These are phyloP conservation scores for Drosophila kikkawai DNA, from an alignment of 1,140 invertebrate genomes.

Conservation along the genomic window DNA sequence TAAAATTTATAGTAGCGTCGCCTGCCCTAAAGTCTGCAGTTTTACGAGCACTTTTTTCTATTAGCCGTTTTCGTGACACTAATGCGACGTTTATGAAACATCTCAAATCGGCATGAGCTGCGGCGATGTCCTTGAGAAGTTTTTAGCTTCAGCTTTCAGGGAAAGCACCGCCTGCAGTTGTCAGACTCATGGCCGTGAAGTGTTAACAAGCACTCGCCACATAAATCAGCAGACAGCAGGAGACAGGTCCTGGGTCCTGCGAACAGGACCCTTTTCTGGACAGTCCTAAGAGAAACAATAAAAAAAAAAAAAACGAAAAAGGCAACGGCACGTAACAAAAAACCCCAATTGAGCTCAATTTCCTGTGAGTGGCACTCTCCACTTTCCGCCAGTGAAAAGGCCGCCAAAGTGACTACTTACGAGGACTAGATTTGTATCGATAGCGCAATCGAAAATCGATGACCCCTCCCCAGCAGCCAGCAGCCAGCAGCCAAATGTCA, in stretches of 20 bases:
- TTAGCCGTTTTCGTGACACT: conserved; percentile 64
- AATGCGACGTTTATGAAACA: conserved; percentile 80
- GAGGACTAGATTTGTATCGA: conserved; percentile 57
- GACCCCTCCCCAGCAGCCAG: conserved; percentile 27
- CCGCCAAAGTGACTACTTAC: conserved; percentile 63
- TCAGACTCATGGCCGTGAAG: conserved; percentile 46
- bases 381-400: conserved; percentile 10
- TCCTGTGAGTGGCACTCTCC: conserved; percentile 50
- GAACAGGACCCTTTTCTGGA: conserved; percentile 37
- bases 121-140: conserved; percentile 21
- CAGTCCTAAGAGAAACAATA: conserved; percentile 21
- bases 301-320: conserved; percentile 15
- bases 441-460: conserved; percentile 73
- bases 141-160: conserved; percentile 24
- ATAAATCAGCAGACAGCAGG: conserved; percentile 62
- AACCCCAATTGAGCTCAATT: conserved; percentile 66
- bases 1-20: conserved; percentile 45
- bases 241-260: neutral
- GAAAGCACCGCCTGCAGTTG: conserved; percentile 59
- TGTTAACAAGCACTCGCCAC: conserved; percentile 64
- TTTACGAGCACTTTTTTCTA: conserved; percentile 66
- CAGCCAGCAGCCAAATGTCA: conserved; percentile 36
- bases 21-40: conserved; percentile 71
- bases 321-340: conserved; percentile 59
- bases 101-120: conserved; percentile 44